phyloP scores from a whole-genome alignment of 2,888 invertebrate genomes.

The Ophion slaviceki region DNA sequence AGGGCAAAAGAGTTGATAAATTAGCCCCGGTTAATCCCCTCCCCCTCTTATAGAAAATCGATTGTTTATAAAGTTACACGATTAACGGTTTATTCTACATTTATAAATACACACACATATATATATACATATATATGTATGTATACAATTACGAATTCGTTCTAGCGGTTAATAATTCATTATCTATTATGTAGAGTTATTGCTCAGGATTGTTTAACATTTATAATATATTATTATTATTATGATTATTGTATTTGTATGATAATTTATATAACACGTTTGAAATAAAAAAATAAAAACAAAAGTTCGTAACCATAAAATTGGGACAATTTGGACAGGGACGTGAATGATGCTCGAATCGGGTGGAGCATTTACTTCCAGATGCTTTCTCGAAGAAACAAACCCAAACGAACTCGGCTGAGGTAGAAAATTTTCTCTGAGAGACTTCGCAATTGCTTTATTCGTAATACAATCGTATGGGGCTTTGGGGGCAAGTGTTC shows the following conservation, averaged over 20 bases:
- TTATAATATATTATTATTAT: constrained; percentile 80
- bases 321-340: not conserved
- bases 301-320: constrained; percentile 46
- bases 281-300: constrained; percentile 76
- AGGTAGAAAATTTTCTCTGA: not conserved
- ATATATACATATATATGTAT: constrained; percentile 33
- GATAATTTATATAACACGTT: constrained; percentile 82
- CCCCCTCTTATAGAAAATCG: constrained; percentile 69
- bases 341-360: not conserved
- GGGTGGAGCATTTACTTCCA: not conserved
- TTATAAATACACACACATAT: constrained; percentile 68
- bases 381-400: not conserved
- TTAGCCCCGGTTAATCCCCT: constrained; percentile 18
- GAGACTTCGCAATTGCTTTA: not conserved
- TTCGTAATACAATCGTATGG: constrained; percentile 1
- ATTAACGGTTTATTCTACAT: constrained; percentile 65
- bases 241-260: constrained; percentile 81
- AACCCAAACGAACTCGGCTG: not conserved
- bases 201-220: constrained; percentile 82
- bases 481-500: not conserved
- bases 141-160: constrained; percentile 63
- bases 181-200: constrained; percentile 81
- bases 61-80: constrained; percentile 77
- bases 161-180: constrained; percentile 73
- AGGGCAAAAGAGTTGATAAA: constrained; percentile 17